Conservation (phyloP, 1,140 invertebrate species). For the Drosophila orena region DNA sequence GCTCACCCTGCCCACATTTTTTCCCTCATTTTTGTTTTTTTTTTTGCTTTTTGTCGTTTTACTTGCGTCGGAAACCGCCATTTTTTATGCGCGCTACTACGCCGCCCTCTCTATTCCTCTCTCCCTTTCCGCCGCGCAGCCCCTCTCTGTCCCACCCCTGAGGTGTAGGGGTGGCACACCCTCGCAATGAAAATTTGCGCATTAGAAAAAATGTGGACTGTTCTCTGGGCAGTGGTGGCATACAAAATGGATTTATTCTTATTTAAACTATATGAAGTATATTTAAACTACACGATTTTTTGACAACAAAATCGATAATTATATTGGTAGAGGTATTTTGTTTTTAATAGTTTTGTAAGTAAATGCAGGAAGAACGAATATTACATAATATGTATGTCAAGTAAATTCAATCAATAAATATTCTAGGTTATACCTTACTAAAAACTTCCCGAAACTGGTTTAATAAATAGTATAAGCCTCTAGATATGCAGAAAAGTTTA, state of each 20-base stretch:
- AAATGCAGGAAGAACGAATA: no score
- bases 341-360: no score
- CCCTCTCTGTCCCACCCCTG: slow-evolving; percentile 26
- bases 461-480: no score
- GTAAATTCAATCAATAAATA: no score
- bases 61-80: slow-evolving; percentile 78
- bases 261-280: no score
- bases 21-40: slow-evolving; percentile 29
- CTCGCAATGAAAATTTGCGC: slow-evolving; percentile 61
- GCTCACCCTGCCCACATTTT: slow-evolving; percentile 36
- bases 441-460: no score
- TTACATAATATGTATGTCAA: no score
- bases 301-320: no score
- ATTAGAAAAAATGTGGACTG: slow-evolving; percentile 77
- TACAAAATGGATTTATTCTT: slow-evolving; percentile 45
- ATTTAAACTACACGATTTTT: background rate
- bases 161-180: slow-evolving; percentile 31
- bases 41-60: slow-evolving; percentile 63
- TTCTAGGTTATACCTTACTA: no score
- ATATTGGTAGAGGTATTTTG: no score
- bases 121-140: slow-evolving; percentile 11
- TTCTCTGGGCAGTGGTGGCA: slow-evolving; percentile 12
- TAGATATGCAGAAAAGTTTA: no score
- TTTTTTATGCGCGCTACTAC: slow-evolving; percentile 77
- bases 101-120: slow-evolving; percentile 50